Percentiles rank a stretch among this genome's conserved stretches.
Evolutionary conservation across 2,113 vertebrate genomes (phyloP).

Genomic region (Caranx ignobilis): DNA sequence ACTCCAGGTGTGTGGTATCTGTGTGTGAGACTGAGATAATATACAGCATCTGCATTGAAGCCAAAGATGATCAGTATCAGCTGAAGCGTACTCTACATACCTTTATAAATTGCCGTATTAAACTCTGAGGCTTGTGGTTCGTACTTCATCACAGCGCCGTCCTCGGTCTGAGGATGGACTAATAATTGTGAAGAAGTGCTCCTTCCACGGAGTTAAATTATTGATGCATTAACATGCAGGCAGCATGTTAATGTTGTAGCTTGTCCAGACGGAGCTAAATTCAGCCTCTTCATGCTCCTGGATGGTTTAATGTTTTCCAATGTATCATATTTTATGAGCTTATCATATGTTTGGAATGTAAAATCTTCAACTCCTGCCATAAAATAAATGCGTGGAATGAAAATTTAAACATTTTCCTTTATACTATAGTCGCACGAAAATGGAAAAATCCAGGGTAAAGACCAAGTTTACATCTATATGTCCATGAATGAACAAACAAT

Average conservation of each 20-base stretch:
- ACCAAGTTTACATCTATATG: not conserved
- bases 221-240: not conserved
- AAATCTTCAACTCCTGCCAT: not conserved
- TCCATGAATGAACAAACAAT: conserved; percentile 16
- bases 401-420: not conserved
- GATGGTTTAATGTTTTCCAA: conserved; percentile 16
- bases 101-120: no score
- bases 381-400: no score
- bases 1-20: no score
- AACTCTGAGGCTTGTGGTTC: no score
- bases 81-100: no score
- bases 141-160: no score
- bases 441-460: not conserved
- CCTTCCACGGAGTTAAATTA: not conserved
- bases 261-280: conserved; percentile 18
- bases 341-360: not conserved
- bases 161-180: no score
- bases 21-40: no score
- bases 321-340: not conserved
- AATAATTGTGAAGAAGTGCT: no score
- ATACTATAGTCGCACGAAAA: not conserved
- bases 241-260: not conserved
- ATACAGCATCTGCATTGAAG: no score
- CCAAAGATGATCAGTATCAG: no score
- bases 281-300: not conserved